Conservation (phyloP, 64 coral and sea anemone genomes). For the Stylophora pistillata region DNA sequence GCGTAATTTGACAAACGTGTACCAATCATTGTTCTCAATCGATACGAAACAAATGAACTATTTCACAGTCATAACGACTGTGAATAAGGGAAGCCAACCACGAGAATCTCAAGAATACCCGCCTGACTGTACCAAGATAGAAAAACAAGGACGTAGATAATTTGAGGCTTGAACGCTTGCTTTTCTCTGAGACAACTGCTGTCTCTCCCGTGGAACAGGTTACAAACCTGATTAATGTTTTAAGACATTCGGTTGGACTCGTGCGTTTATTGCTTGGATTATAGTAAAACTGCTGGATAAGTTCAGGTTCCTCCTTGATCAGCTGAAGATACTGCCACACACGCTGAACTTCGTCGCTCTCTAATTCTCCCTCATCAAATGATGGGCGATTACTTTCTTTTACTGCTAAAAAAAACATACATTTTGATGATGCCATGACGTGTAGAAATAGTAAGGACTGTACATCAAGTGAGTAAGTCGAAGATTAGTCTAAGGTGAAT, state of each 20-base stretch:
- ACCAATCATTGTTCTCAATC: too few relatives aligned
- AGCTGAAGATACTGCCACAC: conserved; percentile 57
- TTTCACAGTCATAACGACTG: too few relatives aligned
- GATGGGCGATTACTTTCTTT: background rate
- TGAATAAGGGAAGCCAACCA: too few relatives aligned
- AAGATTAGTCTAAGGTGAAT: too few relatives aligned
- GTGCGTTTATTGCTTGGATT: background rate
- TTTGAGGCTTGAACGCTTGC: background rate
- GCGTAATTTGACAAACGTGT: too few relatives aligned
- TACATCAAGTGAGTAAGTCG: too few relatives aligned
- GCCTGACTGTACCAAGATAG: too few relatives aligned
- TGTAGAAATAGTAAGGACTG: too few relatives aligned
- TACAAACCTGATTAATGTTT: conserved; percentile 20
- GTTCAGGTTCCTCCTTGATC: background rate
- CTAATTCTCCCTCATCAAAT: conserved; percentile 56
- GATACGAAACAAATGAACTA: too few relatives aligned
- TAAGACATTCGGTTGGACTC: conserved; percentile 21
- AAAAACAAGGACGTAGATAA: too few relatives aligned
- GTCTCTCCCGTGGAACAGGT: background rate
- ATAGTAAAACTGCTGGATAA: conserved; percentile 56
- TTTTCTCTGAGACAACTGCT: background rate
- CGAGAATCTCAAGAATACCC: too few relatives aligned
- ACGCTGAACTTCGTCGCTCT: conserved; percentile 64
- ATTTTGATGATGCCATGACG: too few relatives aligned
- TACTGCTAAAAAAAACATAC: background rate